A percentile compares a stretch with the other conserved stretches of the same genome.
These are phyloP conservation scores for Cenopis cana DNA, from an alignment of 2,888 invertebrate genomes.

Conservation along the genomic window DNA sequence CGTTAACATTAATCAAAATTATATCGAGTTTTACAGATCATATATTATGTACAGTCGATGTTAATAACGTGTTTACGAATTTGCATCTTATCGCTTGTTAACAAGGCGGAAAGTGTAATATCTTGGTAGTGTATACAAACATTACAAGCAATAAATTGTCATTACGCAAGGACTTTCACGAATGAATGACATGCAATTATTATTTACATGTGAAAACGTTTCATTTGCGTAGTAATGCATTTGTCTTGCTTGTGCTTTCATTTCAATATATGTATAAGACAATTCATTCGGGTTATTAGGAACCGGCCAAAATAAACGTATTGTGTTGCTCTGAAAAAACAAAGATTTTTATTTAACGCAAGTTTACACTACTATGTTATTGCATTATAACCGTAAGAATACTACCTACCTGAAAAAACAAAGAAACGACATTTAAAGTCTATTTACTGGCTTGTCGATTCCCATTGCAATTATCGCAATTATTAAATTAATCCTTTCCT, in stretches of 20 bases:
- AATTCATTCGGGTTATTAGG: too few relatives aligned
- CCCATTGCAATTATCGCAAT: too few relatives aligned
- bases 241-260: background rate
- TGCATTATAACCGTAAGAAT: too few relatives aligned
- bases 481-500: too few relatives aligned
- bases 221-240: slow-evolving; percentile 18
- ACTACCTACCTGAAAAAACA: too few relatives aligned
- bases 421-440: too few relatives aligned
- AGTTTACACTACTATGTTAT: too few relatives aligned
- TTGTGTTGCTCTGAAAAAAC: too few relatives aligned
- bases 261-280: too few relatives aligned
- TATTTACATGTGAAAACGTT: slow-evolving; percentile 22
- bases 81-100: background rate
- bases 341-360: too few relatives aligned
- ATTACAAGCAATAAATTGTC: background rate
- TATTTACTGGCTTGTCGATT: too few relatives aligned
- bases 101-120: background rate
- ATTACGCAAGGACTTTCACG: slow-evolving; percentile 22
- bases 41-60: background rate
- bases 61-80: background rate
- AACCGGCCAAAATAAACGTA: too few relatives aligned
- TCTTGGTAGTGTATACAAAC: background rate
- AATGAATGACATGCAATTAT: slow-evolving; percentile 23
- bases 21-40: background rate
- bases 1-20: background rate